Conservation (phyloP, 2,797 vertebrate species). For the Pipistrellus pygmaeus region DNA sequence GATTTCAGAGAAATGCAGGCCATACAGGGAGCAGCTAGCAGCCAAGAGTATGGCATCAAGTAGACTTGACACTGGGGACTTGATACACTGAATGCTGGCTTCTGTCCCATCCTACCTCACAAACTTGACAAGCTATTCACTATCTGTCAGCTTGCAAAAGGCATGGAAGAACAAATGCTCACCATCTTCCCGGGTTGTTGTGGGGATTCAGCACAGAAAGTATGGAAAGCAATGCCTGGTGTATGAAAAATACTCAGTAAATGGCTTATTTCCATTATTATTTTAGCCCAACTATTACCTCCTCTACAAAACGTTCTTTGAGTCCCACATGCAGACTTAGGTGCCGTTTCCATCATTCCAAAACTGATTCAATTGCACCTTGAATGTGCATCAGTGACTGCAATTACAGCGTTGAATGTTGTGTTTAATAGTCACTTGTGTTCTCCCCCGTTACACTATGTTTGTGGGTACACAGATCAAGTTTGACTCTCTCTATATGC, state of each 20-base stretch:
- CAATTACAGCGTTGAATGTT: background rate
- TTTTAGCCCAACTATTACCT: background rate
- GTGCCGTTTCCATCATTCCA: background rate
- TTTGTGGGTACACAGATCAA: background rate
- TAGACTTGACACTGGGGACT: background rate
- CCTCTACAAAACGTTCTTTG: background rate
- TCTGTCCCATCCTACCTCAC: background rate
- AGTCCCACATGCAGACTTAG: background rate
- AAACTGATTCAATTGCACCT: background rate
- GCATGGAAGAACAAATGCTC: background rate
- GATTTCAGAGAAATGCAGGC: background rate
- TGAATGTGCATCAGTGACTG: background rate
- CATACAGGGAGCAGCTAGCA: background rate
- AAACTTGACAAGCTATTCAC: background rate
- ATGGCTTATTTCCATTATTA: background rate
- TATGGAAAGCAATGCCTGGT: background rate
- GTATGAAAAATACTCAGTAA: background rate
- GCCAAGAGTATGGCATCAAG: background rate
- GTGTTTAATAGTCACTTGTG: background rate
- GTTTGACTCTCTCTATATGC: background rate
- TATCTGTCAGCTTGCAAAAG: background rate
- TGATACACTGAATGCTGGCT: background rate
- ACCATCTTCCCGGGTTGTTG: background rate
- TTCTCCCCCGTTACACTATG: accelerated
- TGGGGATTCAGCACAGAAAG: background rate